A percentile compares a stretch with the other conserved stretches of the same genome.
Conservation (phyloP, 2,888 invertebrate genomes). For the Ectobius pallidus region DNA sequence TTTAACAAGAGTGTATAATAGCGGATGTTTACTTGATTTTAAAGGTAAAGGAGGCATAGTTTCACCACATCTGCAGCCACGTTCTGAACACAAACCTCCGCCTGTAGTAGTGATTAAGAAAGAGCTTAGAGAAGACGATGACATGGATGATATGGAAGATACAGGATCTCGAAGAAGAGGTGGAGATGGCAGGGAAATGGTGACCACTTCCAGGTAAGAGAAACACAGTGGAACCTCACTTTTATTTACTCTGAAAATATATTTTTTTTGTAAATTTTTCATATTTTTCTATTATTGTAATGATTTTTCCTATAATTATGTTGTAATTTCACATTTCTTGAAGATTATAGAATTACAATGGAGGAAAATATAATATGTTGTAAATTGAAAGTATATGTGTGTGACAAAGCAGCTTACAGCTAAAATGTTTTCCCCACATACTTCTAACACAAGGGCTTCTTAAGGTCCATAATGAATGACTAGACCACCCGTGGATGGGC, state of each 20-base stretch:
- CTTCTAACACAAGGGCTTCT: too few relatives aligned
- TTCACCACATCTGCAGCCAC: slow-evolving; percentile 65
- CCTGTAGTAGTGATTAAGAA: slow-evolving; percentile 89
- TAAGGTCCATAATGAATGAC: too few relatives aligned
- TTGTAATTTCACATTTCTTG: neutral
- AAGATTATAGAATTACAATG: neutral
- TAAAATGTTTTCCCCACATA: too few relatives aligned
- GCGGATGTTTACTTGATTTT: too few relatives aligned
- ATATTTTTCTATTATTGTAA: neutral
- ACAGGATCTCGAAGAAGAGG: slow-evolving; percentile 56
- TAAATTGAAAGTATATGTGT: too few relatives aligned
- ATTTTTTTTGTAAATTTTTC: too few relatives aligned
- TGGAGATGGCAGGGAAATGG: slow-evolving; percentile 81
- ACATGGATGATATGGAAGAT: slow-evolving; percentile 47
- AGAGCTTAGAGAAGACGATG: slow-evolving; percentile 83
- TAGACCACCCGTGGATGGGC: too few relatives aligned
- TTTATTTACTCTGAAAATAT: too few relatives aligned
- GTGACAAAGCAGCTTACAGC: too few relatives aligned
- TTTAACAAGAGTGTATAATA: too few relatives aligned
- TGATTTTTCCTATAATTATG: neutral
- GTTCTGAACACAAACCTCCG: slow-evolving; percentile 83
- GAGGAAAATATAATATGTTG: too few relatives aligned
- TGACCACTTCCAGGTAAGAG: slow-evolving; percentile 39
- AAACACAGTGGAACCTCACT: too few relatives aligned
- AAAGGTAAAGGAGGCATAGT: slow-evolving; percentile 55